phyloP scores from a whole-genome alignment of 2,113 vertebrate genomes.

The Myiopsitta monachus region DNA sequence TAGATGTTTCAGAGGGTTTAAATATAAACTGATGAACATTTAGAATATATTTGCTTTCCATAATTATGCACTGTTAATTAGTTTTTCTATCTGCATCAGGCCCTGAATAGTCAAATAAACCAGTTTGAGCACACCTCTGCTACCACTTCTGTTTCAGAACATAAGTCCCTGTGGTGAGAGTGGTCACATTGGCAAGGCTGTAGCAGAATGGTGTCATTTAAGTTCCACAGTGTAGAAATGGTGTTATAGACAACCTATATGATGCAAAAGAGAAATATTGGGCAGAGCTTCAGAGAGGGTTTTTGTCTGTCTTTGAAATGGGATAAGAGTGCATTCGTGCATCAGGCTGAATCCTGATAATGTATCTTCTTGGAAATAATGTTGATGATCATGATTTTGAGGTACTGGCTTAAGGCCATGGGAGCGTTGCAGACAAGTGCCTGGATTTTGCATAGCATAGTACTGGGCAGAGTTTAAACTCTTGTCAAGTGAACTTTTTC shows the following conservation, averaged over 20 bases:
- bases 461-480: background rate
- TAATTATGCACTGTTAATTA: background rate
- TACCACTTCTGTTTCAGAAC: background rate
- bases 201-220: background rate
- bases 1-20: background rate
- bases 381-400: background rate
- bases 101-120: background rate
- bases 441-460: background rate
- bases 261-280: background rate
- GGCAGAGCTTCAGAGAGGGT: background rate
- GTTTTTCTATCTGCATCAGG: background rate
- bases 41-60: background rate
- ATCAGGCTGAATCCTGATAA: background rate
- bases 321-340: background rate
- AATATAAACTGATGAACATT: background rate
- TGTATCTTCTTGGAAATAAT: background rate
- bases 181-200: background rate
- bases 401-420: accelerated
- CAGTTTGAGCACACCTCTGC: background rate
- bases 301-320: background rate
- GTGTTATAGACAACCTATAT: background rate
- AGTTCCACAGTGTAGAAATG: background rate
- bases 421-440: background rate
- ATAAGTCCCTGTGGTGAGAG: background rate
- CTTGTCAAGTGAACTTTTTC: background rate